These are phyloP conservation scores for Chelon labrosus DNA, from an alignment of 2,797 vertebrate species.

Conservation along the genomic window DNA sequence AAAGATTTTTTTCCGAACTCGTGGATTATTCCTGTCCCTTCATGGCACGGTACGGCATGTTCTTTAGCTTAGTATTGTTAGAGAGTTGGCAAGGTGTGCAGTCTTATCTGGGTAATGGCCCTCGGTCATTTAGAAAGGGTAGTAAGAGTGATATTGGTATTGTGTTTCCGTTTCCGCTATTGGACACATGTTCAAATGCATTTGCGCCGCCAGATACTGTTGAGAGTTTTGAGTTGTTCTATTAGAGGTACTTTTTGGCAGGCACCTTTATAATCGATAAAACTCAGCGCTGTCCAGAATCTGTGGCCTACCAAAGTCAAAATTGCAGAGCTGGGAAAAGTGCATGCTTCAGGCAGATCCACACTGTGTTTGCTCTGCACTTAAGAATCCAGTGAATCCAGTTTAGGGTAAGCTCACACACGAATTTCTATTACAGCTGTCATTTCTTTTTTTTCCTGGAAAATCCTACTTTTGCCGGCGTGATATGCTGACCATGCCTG, in stretches of 20 bases:
- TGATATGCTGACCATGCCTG: background rate
- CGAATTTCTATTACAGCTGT: background rate
- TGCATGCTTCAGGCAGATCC: background rate
- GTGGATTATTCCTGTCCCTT: constrained; percentile 46
- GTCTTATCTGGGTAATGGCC: constrained; percentile 15
- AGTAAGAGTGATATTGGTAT: constrained; percentile 9
- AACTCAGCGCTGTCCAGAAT: constrained; percentile 13
- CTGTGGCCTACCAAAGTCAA: constrained; percentile 23
- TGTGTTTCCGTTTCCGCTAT: background rate
- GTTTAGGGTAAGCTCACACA: background rate
- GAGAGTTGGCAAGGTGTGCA: constrained; percentile 10
- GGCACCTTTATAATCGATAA: constrained; percentile 38
- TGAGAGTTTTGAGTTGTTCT: background rate
- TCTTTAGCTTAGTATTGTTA: constrained; percentile 33
- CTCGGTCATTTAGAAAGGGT: constrained; percentile 14
- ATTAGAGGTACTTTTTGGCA: constrained; percentile 3
- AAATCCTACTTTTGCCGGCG: background rate
- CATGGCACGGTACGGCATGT: constrained; percentile 53
- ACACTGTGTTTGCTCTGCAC: constrained; percentile 21
- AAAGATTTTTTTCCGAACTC: constrained; percentile 29
- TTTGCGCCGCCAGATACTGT: background rate
- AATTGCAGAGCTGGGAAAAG: constrained; percentile 37
- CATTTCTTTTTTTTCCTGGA: too few species aligned
- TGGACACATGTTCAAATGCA: background rate
- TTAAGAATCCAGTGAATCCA: constrained; percentile 3